Evolutionary conservation across 2,797 vertebrate genomes (phyloP).

Genomic region (Ctenopoma kingsleyae): DNA sequence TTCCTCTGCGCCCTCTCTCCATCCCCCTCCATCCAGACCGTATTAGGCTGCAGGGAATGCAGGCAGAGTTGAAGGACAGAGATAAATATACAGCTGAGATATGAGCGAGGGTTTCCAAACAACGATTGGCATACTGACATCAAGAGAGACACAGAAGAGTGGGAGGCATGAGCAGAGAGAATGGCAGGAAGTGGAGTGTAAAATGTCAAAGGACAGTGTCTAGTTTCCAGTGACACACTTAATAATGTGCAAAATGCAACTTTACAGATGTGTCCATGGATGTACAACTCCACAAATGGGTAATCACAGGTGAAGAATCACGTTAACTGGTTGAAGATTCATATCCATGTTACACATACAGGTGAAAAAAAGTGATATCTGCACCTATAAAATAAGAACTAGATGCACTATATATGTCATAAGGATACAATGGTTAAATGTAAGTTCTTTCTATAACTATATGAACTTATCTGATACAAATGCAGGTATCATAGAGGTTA

Average conservation of each 20-base stretch:
- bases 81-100: constrained; percentile 78
- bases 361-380: too few relatives aligned
- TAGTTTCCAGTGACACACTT: constrained; percentile 22
- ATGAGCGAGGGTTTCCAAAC: constrained; percentile 71
- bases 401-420: too few relatives aligned
- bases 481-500: too few relatives aligned
- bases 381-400: too few relatives aligned
- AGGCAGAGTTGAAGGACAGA: constrained; percentile 38
- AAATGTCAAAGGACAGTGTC: constrained; percentile 47
- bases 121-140: constrained; percentile 61
- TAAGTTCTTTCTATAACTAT: too few relatives aligned
- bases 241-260: not conserved
- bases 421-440: too few relatives aligned
- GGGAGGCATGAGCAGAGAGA: constrained; percentile 8
- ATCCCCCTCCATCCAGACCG: constrained; percentile 55
- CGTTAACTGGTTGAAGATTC: too few relatives aligned
- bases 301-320: too few relatives aligned
- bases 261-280: constrained; percentile 1
- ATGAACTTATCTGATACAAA: too few relatives aligned
- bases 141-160: not conserved
- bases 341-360: too few relatives aligned
- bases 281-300: not conserved
- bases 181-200: constrained; percentile 9
- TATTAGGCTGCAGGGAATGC: constrained; percentile 73
- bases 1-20: constrained; percentile 32